Conservation (phyloP, 1,140 invertebrate genomes). For the Parapsyche elsis region DNA sequence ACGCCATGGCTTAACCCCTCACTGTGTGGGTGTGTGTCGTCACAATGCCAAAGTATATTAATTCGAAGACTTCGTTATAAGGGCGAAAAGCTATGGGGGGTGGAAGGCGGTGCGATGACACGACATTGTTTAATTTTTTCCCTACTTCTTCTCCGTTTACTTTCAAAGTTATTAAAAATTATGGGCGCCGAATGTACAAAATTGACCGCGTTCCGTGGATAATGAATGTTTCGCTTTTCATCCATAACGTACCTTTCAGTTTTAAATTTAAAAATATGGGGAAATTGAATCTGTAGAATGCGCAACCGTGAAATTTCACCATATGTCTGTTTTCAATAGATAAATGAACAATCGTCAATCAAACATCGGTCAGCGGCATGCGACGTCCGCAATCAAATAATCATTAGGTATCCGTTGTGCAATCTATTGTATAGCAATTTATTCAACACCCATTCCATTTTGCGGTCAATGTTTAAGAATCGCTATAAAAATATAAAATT, state of each 20-base stretch:
- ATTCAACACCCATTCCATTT: constrained; percentile 1
- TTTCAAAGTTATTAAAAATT: background rate
- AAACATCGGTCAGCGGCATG: background rate
- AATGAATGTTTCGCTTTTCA: no score
- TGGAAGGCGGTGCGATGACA: background rate
- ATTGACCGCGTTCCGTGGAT: no score
- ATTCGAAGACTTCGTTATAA: background rate
- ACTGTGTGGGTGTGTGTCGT: background rate
- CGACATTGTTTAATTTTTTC: background rate
- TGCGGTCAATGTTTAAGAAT: background rate
- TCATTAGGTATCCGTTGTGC: constrained; percentile 4
- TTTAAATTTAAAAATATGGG: no score
- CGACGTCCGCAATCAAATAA: constrained; percentile 22
- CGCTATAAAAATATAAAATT: background rate
- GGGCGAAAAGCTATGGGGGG: background rate
- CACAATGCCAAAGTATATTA: constrained; percentile 27
- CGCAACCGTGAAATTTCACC: background rate
- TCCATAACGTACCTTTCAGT: no score
- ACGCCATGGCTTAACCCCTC: background rate
- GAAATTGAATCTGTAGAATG: no score
- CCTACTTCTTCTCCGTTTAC: background rate
- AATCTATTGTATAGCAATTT: constrained; percentile 10
- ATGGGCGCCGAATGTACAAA: no score
- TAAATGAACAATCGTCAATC: constrained; percentile 23
- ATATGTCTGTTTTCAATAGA: background rate